Percentiles rank a stretch among this genome's conserved stretches.
phyloP scores from a whole-genome alignment of 1,140 invertebrate species.

The Rhopalosiphum maidis region DNA sequence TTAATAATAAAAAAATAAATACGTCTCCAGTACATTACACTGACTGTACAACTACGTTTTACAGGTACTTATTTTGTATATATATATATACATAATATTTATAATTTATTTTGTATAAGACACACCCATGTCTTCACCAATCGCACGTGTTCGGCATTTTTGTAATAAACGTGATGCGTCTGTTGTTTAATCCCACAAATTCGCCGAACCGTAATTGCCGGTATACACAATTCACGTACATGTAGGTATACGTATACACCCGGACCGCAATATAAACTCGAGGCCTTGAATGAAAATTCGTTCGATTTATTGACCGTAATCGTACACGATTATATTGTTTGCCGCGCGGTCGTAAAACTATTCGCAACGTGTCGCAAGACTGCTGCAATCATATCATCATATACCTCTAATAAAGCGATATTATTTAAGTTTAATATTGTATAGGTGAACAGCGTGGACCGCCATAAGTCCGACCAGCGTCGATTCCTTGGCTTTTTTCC shows the following conservation, averaged over 20 bases:
- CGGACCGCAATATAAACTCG: not conserved
- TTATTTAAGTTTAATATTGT: not conserved
- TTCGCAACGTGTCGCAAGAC: constrained; percentile 14
- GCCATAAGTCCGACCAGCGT: no score
- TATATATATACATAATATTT: no score
- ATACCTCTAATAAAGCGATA: not conserved
- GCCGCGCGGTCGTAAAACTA: not conserved
- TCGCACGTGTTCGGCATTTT: not conserved
- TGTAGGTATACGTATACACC: not conserved
- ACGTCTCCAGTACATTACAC: not conserved
- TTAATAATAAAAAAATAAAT: not conserved
- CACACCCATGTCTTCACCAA: not conserved
- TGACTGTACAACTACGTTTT: not conserved
- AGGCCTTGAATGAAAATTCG: constrained; percentile 1
- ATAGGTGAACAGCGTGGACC: not conserved
- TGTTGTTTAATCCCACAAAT: not conserved
- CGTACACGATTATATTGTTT: not conserved
- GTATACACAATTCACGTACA: not conserved
- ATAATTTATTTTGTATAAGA: not conserved
- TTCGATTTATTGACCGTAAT: constrained; percentile 18
- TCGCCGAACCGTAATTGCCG: not conserved
- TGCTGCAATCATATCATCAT: not conserved
- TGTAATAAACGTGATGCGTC: constrained; percentile 14
- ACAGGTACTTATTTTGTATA: not conserved
- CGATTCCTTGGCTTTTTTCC: not conserved